Evolutionary conservation across 1,140 invertebrate genomes (phyloP).

Genomic region (Phymorhynchus buccinoides): DNA sequence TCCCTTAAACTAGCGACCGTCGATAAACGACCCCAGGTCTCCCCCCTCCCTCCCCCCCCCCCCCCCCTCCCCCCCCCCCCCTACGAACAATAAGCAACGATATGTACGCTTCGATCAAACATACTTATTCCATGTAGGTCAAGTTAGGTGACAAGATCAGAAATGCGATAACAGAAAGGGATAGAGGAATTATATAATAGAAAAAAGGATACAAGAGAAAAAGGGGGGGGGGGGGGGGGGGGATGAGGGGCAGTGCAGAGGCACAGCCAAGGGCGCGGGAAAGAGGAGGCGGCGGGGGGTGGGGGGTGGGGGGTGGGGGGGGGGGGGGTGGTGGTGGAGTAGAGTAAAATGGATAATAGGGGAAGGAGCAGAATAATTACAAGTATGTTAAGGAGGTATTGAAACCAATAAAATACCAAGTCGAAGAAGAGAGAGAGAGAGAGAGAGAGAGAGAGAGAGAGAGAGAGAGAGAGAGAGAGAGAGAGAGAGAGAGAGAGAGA

Average conservation of each 20-base stretch:
- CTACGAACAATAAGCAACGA: neutral
- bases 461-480: neutral
- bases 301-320: no score
- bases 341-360: neutral
- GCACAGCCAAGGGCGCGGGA: no score
- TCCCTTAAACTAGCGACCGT: neutral
- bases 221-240: no score
- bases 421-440: neutral
- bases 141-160: neutral
- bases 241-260: no score
- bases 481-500: no score
- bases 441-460: slow-evolving; percentile 30
- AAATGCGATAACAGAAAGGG: neutral
- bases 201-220: no score
- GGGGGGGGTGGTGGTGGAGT: no score
- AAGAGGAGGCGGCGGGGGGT: slow-evolving; percentile 19
- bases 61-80: neutral
- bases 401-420: neutral
- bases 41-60: neutral
- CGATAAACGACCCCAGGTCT: neutral
- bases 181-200: no score
- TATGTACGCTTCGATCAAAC: neutral
- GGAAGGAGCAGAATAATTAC: neutral
- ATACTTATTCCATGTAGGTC: neutral
- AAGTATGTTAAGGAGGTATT: no score